Evolutionary conservation across 2,113 vertebrate genomes (phyloP).

Genomic region (Cottus gobio): DNA sequence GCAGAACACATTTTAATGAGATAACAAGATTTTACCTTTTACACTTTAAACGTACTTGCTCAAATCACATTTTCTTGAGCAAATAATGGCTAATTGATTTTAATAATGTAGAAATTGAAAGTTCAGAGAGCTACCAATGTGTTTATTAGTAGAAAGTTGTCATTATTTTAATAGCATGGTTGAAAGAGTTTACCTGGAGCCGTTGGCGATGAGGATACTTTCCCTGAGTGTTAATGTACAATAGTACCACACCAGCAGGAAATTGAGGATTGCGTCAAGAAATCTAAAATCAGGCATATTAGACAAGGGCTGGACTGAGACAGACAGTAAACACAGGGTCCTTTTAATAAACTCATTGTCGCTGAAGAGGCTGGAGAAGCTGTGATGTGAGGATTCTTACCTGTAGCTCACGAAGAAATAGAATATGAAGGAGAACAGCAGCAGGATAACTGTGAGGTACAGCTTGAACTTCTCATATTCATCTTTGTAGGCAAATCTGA

Average conservation of each 20-base stretch:
- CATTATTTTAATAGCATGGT: neutral
- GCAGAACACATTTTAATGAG: neutral
- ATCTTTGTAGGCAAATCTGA: conserved; percentile 96
- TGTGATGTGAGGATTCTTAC: conserved; percentile 71
- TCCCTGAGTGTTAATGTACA: conserved; percentile 96
- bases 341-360: neutral
- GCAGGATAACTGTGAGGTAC: conserved; percentile 90
- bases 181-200: conserved; percentile 86
- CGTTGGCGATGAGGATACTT: conserved; percentile 95
- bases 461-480: conserved; percentile 99
- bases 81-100: neutral
- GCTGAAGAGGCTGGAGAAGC: neutral
- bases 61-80: neutral
- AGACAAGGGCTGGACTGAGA: neutral
- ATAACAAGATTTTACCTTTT: neutral
- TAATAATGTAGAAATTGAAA: neutral
- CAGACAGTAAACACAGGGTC: neutral
- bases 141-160: neutral
- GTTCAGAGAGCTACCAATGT: neutral
- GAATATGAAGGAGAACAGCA: conserved; percentile 90
- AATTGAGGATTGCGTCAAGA: conserved; percentile 92
- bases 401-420: conserved; percentile 93
- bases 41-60: neutral
- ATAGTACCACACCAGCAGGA: conserved; percentile 97
- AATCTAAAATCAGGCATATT: conserved; percentile 65